These are phyloP conservation scores for Macaria liturata DNA, from an alignment of 2,888 invertebrate species.

Conservation along the genomic window DNA sequence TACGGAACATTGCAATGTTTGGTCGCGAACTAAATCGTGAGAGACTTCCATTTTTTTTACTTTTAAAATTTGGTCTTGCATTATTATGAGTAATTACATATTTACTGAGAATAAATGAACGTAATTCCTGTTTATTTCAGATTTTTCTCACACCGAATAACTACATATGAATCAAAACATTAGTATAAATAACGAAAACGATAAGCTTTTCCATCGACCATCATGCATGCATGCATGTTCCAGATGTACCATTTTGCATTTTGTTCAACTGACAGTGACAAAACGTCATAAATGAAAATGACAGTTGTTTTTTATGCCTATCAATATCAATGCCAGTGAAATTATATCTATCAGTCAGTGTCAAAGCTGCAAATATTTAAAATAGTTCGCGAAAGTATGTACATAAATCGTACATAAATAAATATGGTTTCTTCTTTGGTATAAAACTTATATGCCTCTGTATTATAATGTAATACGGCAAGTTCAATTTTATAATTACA, in stretches of 20 bases:
- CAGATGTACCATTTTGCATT: not conserved
- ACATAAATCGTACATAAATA: no score
- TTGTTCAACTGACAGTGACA: not conserved
- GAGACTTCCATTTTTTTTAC: conserved; percentile 63
- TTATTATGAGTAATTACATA: conserved; percentile 20
- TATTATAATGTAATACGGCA: no score
- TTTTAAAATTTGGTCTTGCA: conserved; percentile 19
- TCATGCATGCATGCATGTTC: no score
- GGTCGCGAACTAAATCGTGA: conserved; percentile 57
- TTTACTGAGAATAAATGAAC: conserved; percentile 13
- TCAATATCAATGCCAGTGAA: no score
- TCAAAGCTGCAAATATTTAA: no score
- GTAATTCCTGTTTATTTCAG: conserved; percentile 5
- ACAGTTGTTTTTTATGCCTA: no score
- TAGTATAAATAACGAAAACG: conserved; percentile 10
- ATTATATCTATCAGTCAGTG: no score
- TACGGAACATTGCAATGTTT: conserved; percentile 61
- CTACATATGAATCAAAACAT: conserved; percentile 18
- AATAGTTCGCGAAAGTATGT: no score
- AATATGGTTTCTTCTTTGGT: no score
- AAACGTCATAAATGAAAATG: no score
- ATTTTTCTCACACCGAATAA: conserved; percentile 18
- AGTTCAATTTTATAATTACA: no score
- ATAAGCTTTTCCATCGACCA: conserved; percentile 1
- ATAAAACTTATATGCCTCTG: no score